phyloP scores from a whole-genome alignment of 1,140 invertebrate genomes.

The Drosophila albomicans region DNA sequence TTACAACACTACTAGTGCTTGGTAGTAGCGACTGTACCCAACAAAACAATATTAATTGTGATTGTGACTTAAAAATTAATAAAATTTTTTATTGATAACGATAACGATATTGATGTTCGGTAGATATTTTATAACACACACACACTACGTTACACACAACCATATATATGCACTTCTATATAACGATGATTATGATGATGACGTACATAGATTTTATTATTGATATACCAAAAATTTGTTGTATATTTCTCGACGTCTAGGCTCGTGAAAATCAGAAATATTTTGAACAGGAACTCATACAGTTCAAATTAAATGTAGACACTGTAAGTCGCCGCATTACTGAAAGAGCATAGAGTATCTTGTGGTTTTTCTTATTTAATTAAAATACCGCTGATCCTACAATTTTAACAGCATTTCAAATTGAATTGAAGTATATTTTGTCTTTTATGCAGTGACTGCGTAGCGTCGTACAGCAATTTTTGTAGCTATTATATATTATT shows the following conservation, averaged over 20 bases:
- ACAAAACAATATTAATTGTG: slow-evolving; percentile 41
- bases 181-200: slow-evolving; percentile 50
- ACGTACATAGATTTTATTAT: slow-evolving; percentile 47
- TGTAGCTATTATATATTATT: slow-evolving; percentile 21
- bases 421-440: slow-evolving; percentile 33
- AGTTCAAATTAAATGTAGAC: slow-evolving; percentile 82
- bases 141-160: slow-evolving; percentile 19
- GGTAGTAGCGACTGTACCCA: slow-evolving; percentile 37
- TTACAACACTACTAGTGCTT: slow-evolving; percentile 38
- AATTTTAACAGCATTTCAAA: slow-evolving; percentile 71
- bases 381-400: slow-evolving; percentile 17
- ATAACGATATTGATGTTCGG: slow-evolving; percentile 49
- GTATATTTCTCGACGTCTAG: slow-evolving; percentile 79
- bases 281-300: slow-evolving; percentile 82
- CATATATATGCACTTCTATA: slow-evolving; percentile 1
- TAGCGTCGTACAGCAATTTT: slow-evolving; percentile 61
- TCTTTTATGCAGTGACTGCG: slow-evolving; percentile 70
- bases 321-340: slow-evolving; percentile 76
- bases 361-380: slow-evolving; percentile 24
- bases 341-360: slow-evolving; percentile 34
- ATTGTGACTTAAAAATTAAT: slow-evolving; percentile 46
- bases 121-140: slow-evolving; percentile 76
- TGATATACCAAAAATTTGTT: slow-evolving; percentile 64
- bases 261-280: slow-evolving; percentile 83
- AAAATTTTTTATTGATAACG: slow-evolving; percentile 16